phyloP scores from a whole-genome alignment of 2,113 vertebrate genomes.

The Psittacus erithacus region DNA sequence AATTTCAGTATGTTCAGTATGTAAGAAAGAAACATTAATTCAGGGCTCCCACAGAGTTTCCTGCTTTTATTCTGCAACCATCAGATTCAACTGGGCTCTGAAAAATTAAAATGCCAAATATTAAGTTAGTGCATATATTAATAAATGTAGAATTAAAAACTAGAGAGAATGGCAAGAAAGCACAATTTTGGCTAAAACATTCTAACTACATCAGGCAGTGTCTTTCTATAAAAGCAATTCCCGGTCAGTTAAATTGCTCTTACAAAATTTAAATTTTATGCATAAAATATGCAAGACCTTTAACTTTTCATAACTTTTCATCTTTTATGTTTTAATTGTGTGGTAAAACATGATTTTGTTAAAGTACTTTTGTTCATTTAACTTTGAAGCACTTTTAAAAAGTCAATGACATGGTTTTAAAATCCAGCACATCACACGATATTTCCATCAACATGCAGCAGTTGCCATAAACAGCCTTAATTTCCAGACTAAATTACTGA shows the following conservation, averaged over 20 bases:
- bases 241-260: background rate
- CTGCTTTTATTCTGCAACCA: background rate
- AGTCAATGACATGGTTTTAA: constrained; percentile 56
- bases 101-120: constrained; percentile 9
- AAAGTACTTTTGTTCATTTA: constrained; percentile 25
- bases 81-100: background rate
- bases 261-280: background rate
- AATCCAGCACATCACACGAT: background rate
- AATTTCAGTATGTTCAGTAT: background rate
- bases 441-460: constrained; percentile 50
- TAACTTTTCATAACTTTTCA: background rate
- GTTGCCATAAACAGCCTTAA: constrained; percentile 58
- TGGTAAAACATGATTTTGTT: constrained; percentile 3
- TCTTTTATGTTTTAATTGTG: constrained; percentile 25
- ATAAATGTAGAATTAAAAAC: background rate
- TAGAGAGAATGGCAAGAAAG: background rate
- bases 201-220: background rate
- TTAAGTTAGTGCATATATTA: background rate
- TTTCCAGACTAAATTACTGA: constrained; percentile 52
- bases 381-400: constrained; percentile 38
- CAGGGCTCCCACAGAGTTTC: background rate
- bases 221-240: background rate
- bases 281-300: constrained; percentile 28
- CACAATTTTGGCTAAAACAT: background rate
- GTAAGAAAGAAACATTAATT: background rate